phyloP scores from a whole-genome alignment of 2,888 invertebrate species.

The Mythimna impura region DNA sequence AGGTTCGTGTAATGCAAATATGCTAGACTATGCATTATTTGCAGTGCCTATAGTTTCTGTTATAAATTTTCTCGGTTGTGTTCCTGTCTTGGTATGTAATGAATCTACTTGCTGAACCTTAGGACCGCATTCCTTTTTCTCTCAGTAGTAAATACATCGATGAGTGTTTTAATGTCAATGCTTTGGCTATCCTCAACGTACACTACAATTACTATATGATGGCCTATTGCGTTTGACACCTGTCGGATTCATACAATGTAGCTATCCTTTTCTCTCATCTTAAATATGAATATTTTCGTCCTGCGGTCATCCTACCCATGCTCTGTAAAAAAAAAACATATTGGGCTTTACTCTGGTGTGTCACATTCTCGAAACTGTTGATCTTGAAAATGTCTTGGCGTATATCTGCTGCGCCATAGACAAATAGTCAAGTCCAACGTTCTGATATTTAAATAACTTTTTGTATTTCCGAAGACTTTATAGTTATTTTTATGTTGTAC shows the following conservation, averaged over 20 bases:
- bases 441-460: constrained; percentile 16
- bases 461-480: constrained; percentile 23
- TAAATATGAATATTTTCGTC: too few relatives aligned
- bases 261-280: too few relatives aligned
- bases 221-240: too few relatives aligned
- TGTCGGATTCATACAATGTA: too few relatives aligned
- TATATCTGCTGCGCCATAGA: not conserved
- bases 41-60: not conserved
- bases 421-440: not conserved
- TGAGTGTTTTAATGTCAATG: not conserved
- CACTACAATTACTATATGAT: too few relatives aligned
- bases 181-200: not conserved
- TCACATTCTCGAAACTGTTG: not conserved
- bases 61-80: constrained; percentile 6
- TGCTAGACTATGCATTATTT: not conserved
- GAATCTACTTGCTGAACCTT: not conserved
- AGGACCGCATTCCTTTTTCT: not conserved
- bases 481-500: constrained; percentile 22
- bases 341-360: too few relatives aligned
- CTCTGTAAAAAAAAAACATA: not conserved
- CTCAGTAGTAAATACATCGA: not conserved
- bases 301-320: too few relatives aligned
- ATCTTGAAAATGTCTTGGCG: not conserved
- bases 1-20: constrained; percentile 20
- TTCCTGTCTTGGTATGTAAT: not conserved